Conservation (phyloP, 2,113 vertebrate species). For the Ictalurus punctatus region DNA sequence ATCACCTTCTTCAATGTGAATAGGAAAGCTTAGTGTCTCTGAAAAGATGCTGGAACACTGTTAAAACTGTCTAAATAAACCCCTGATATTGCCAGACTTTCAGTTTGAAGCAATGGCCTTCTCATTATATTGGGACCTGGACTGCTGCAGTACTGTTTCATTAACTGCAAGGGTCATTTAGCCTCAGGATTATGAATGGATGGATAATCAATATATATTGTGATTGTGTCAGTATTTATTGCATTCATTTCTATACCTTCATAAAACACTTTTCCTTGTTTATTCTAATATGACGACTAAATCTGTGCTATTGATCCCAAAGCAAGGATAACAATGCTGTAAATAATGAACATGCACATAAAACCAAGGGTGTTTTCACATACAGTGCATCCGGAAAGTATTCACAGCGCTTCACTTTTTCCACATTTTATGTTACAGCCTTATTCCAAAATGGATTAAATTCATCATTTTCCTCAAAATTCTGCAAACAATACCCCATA, state of each 20-base stretch:
- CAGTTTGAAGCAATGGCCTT: constrained; percentile 30
- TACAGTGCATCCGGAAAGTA: not conserved
- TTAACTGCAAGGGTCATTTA: constrained; percentile 27
- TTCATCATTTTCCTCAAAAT: no score
- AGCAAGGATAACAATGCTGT: not conserved
- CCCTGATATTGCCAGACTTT: constrained; percentile 29
- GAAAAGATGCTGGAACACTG: not conserved
- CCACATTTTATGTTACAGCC: no score
- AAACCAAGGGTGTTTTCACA: not conserved
- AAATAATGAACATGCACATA: not conserved
- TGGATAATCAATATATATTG: constrained; percentile 24
- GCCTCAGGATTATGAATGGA: constrained; percentile 3
- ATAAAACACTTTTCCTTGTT: not conserved
- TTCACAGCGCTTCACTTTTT: no score
- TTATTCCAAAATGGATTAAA: no score
- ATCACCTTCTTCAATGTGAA: not conserved
- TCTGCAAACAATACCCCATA: no score
- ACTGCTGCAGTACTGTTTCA: no score
- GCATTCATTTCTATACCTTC: not conserved
- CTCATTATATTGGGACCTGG: not conserved
- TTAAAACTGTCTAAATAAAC: not conserved
- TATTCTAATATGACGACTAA: not conserved
- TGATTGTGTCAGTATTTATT: constrained; percentile 12
- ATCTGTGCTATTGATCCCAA: not conserved
- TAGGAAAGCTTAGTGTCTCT: not conserved